Conservation (phyloP, 2,113 vertebrate species). For the Tautogolabrus adspersus region DNA sequence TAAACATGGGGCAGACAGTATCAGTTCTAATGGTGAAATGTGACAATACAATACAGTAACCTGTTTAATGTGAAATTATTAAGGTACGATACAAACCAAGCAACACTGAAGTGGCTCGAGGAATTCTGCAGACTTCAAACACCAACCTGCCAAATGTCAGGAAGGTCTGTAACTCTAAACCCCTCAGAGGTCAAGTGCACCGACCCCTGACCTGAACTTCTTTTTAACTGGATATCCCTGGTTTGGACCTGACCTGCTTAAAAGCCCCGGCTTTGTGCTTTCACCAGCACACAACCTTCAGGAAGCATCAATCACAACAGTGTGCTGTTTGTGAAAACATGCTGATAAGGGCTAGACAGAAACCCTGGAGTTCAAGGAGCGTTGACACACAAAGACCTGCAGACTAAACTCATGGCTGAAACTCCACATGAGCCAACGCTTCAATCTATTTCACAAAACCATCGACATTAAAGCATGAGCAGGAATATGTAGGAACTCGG, state of each 20-base stretch:
- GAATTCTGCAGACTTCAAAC: neutral
- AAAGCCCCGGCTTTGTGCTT: neutral
- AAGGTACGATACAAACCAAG: neutral
- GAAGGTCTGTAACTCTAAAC: slow-evolving; percentile 30
- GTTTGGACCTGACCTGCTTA: slow-evolving; percentile 3
- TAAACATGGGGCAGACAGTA: too few species aligned
- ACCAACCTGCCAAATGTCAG: slow-evolving; percentile 11
- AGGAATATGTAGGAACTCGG: too few species aligned
- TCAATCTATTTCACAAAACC: neutral
- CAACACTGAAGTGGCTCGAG: neutral
- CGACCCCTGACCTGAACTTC: slow-evolving; percentile 11
- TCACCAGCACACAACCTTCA: slow-evolving; percentile 20
- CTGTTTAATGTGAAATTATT: neutral
- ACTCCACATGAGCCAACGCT: neutral
- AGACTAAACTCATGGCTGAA: neutral
- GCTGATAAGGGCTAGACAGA: slow-evolving; percentile 11
- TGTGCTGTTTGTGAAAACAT: slow-evolving; percentile 25
- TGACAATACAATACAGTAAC: too few species aligned
- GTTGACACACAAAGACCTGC: neutral
- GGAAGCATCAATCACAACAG: slow-evolving; percentile 24
- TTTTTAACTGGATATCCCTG: slow-evolving; percentile 35
- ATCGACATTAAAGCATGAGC: too few species aligned
- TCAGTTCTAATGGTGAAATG: too few species aligned
- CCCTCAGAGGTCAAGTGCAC: slow-evolving; percentile 26
- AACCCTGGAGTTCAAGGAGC: neutral